A percentile compares a stretch with the other conserved stretches of the same genome.
phyloP scores from a whole-genome alignment of 2,113 vertebrate species.

The Grammomys surdaster region DNA sequence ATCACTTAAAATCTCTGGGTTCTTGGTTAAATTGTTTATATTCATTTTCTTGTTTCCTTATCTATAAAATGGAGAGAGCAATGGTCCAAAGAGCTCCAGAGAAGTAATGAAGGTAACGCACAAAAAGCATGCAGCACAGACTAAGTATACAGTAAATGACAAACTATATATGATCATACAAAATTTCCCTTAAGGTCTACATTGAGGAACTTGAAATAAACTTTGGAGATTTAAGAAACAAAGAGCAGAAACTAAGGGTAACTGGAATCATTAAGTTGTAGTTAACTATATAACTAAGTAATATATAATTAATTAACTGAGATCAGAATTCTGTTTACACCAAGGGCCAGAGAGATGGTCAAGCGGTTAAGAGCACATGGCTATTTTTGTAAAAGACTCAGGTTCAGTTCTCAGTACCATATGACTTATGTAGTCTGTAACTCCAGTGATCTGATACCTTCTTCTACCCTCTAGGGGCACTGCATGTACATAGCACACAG shows the following conservation, averaged over 20 bases:
- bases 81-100: slow-evolving; percentile 10
- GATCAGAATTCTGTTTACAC: slow-evolving; percentile 5
- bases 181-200: background rate
- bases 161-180: background rate
- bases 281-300: background rate
- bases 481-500: too few relatives aligned
- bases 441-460: background rate
- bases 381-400: background rate
- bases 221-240: slow-evolving; percentile 33
- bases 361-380: background rate
- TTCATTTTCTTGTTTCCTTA: background rate
- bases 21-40: background rate
- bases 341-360: background rate
- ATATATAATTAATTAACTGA: slow-evolving; percentile 28
- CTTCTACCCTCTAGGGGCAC: background rate
- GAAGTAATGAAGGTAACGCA: background rate
- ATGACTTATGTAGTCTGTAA: background rate
- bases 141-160: background rate
- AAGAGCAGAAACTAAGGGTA: background rate
- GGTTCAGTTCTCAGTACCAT: background rate
- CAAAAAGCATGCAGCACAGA: background rate
- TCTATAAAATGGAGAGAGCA: background rate
- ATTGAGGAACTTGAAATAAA: background rate
- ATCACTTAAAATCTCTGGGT: background rate
- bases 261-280: background rate